phyloP scores from a whole-genome alignment of 2,113 vertebrate species.

The Diphyllodes magnificus region DNA sequence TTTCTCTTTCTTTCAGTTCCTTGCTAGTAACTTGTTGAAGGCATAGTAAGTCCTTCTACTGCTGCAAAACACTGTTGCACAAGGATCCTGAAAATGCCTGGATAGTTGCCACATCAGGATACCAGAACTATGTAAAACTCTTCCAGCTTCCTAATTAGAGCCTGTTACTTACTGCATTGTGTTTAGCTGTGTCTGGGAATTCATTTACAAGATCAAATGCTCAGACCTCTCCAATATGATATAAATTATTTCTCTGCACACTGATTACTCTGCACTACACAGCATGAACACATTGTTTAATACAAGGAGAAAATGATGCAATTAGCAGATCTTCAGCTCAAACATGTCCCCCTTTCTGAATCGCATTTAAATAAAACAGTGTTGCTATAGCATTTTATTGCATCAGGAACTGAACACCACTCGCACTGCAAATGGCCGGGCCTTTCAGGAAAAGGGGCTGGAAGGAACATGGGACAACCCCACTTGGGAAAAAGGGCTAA shows the following conservation, averaged over 20 bases:
- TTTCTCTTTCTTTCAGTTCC: neutral
- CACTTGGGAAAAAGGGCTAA: neutral
- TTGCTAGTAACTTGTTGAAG: neutral
- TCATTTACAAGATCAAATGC: neutral
- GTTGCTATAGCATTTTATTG: neutral
- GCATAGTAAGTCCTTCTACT: neutral
- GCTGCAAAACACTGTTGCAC: neutral
- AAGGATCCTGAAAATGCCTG: neutral
- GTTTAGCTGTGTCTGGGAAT: neutral
- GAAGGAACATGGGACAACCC: neutral
- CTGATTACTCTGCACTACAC: neutral
- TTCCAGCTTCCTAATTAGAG: slow-evolving; percentile 4
- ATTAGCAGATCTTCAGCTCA: neutral
- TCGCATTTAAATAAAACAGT: neutral
- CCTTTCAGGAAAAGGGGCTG: neutral
- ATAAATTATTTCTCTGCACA: neutral
- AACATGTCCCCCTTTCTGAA: neutral
- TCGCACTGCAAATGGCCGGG: neutral
- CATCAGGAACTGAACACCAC: neutral
- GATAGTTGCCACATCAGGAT: neutral
- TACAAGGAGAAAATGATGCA: neutral
- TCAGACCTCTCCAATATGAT: neutral
- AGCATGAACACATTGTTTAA: neutral
- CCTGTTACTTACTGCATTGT: neutral
- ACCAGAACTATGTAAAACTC: neutral